These are phyloP conservation scores for Xiphorhynchus erythropygius DNA, from an alignment of 2,797 vertebrate species.

Conservation along the genomic window DNA sequence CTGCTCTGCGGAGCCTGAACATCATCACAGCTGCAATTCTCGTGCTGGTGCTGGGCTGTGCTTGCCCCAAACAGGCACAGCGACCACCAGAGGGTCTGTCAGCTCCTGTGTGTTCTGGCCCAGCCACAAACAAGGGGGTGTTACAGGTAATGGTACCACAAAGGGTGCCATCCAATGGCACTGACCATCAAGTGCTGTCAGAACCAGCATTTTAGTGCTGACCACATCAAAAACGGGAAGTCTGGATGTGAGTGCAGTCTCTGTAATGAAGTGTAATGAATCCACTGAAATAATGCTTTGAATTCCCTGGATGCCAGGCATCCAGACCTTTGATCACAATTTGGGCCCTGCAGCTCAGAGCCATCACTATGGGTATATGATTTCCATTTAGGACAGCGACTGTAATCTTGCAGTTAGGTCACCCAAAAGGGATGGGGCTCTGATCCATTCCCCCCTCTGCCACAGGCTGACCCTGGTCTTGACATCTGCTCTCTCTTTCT, in stretches of 20 bases:
- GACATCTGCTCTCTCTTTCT: background rate
- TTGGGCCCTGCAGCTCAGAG: background rate
- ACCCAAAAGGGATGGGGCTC: background rate
- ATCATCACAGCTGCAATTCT: background rate
- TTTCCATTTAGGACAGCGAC: background rate
- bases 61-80: background rate
- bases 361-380: background rate
- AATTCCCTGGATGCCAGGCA: background rate
- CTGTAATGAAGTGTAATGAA: background rate
- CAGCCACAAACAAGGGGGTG: background rate
- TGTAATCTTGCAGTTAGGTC: background rate
- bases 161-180: background rate
- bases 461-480: background rate
- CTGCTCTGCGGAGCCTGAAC: too few relatives aligned
- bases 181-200: background rate
- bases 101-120: background rate
- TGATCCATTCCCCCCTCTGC: background rate
- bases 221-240: background rate
- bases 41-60: background rate
- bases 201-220: background rate
- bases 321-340: background rate
- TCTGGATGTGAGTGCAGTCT: background rate
- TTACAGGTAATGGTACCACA: background rate
- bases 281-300: background rate
- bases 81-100: background rate